Evolutionary conservation across 1,140 invertebrate species (phyloP), one percentile per base, ranked within the genome.

Genomic region (Pteromalus puparum): DNA sequence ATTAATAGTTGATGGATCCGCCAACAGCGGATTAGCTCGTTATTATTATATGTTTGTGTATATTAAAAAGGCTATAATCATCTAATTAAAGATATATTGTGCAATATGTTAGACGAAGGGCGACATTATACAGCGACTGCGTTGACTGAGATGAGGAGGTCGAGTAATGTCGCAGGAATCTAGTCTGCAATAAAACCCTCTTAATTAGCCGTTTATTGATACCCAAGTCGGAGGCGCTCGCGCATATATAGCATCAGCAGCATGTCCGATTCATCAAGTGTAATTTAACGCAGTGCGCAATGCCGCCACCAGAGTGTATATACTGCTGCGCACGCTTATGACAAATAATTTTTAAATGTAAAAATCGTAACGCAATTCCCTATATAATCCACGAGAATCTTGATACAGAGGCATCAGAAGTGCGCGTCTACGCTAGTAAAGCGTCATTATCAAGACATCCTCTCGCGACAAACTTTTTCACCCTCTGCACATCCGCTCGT

Each of bases 191-290:
- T 77, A 81, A 75, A 81, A 79, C 78, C 73, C 76, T 81, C 83
- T 81, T 77, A 81, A 85, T 85, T 85, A 74, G 7, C 10, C 73
- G 83, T 81, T 85, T 73, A 85, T 85, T 85, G 83, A 85, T 85
- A 85, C 79, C 83, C 79, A 28, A 81, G 73, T 53, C 30, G 34
- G 48, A 48, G 72, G 3, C 3, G 65, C 67, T 38, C 53, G 21
- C 15, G 65, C 67, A 53, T 21, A 4, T n/a, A 34, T 30, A 67
- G 34, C 67, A 68, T 76, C 30, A 42, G 30, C 13, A 28, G 28
- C 38, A 73, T 76, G 68, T 81, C 61, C 72, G 72, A 75, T 81
- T 84, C 83, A 85, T 85, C 79, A 85, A 81, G 61, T 24, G 79
- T 34, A 85, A 85, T 85, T 82, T 79, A 79, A 79, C 75, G 26